A percentile compares a stretch with the other conserved stretches of the same genome.
Conservation (phyloP, 2,888 invertebrate genomes). For the Empis stercorea region DNA sequence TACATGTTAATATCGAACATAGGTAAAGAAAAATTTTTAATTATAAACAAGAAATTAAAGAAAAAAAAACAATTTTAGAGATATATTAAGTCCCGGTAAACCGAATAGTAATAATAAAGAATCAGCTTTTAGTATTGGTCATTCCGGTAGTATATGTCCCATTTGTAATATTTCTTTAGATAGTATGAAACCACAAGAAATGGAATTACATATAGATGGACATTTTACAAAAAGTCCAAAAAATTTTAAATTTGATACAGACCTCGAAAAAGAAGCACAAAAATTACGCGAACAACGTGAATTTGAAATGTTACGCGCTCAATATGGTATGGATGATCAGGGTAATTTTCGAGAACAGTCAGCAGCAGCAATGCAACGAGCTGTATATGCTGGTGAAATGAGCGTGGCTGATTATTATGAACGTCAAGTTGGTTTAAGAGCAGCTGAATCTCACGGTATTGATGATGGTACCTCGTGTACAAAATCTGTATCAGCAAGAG, state of each 20-base stretch:
- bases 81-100: slow-evolving; percentile 24
- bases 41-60: no score
- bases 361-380: slow-evolving; percentile 62
- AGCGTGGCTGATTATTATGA: slow-evolving; percentile 78
- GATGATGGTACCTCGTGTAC: slow-evolving; percentile 75
- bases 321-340: slow-evolving; percentile 83
- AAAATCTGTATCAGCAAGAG: slow-evolving; percentile 38
- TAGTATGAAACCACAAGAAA: slow-evolving; percentile 37
- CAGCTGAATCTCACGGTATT: slow-evolving; percentile 62
- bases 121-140: slow-evolving; percentile 21
- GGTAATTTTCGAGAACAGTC: slow-evolving; percentile 65
- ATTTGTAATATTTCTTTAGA: slow-evolving; percentile 36
- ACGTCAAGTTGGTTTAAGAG: slow-evolving; percentile 58
- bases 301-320: slow-evolving; percentile 66
- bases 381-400: slow-evolving; percentile 75
- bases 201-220: slow-evolving; percentile 65
- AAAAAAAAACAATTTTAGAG: slow-evolving; percentile 10
- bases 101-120: slow-evolving; percentile 14
- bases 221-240: slow-evolving; percentile 47
- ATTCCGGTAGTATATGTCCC: slow-evolving; percentile 35
- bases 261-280: slow-evolving; percentile 50
- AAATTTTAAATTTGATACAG: slow-evolving; percentile 18
- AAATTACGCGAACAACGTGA: slow-evolving; percentile 64
- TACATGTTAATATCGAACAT: slow-evolving; percentile 78
- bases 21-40: slow-evolving; percentile 38